Conservation (phyloP, 2,888 invertebrate genomes). For the Pyrocoelia pectoralis region DNA sequence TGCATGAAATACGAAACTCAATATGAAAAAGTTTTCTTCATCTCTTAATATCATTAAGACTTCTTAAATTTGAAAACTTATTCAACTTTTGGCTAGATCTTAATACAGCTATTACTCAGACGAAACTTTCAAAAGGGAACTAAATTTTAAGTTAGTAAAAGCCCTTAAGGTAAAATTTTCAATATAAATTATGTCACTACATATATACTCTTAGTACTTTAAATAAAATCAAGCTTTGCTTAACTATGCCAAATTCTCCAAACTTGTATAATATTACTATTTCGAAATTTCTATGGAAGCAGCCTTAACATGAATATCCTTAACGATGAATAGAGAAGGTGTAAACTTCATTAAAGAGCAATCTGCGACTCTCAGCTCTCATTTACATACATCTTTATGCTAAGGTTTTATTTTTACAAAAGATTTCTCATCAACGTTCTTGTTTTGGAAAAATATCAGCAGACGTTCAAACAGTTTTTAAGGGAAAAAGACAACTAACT, state of each 20-base stretch:
- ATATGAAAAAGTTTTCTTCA: too few species aligned
- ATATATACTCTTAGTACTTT: constrained; percentile 19
- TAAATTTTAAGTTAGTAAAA: constrained; percentile 8
- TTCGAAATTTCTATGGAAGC: constrained; percentile 18
- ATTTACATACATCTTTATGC: constrained; percentile 21
- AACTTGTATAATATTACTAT: constrained; percentile 19
- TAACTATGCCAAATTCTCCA: constrained; percentile 18
- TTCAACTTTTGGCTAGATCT: constrained; percentile 15
- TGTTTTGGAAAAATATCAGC: too few species aligned
- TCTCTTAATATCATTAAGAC: too few species aligned
- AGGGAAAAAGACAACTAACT: too few species aligned
- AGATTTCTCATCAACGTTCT: too few species aligned
- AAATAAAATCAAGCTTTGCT: constrained; percentile 19
- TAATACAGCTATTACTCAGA: constrained; percentile 15
- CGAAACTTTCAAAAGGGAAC: constrained; percentile 14
- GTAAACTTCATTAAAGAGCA: constrained; percentile 27
- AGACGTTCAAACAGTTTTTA: too few species aligned
- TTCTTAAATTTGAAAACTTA: constrained; percentile 7
- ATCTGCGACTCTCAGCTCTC: constrained; percentile 17
- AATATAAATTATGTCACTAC: constrained; percentile 18
- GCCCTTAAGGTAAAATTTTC: constrained; percentile 16
- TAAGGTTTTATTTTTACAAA: neutral
- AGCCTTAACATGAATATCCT: constrained; percentile 13
- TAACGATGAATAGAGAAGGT: constrained; percentile 11
- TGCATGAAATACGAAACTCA: too few species aligned